A percentile compares a stretch with the other conserved stretches of the same genome.
Conservation (phyloP, 2,113 vertebrate genomes). For the Planiliza haematocheilus region DNA sequence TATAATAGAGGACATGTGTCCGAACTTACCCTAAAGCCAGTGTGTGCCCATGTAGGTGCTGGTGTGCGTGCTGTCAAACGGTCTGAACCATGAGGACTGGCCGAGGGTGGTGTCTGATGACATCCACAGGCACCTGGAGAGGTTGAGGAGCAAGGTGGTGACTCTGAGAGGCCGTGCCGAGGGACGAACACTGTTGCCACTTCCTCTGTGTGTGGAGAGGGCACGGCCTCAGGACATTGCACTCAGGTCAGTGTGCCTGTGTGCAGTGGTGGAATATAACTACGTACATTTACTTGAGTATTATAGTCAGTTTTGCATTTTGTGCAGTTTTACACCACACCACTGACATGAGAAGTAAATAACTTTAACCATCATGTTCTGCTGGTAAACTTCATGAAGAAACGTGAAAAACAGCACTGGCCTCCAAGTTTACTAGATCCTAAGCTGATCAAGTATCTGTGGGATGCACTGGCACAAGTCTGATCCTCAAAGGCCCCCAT, state of each 20-base stretch:
- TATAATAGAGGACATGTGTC: background rate
- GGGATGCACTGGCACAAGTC: too few relatives aligned
- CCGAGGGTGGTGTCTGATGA: slow-evolving; percentile 76
- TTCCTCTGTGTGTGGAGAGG: slow-evolving; percentile 65
- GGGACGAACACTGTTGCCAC: slow-evolving; percentile 74
- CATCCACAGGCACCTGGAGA: slow-evolving; percentile 75
- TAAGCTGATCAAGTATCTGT: too few relatives aligned
- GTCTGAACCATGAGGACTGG: slow-evolving; percentile 79
- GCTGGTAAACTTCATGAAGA: too few relatives aligned
- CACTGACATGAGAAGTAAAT: too few relatives aligned
- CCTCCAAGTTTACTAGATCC: too few relatives aligned
- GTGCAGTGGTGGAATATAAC: background rate
- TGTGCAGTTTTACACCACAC: too few relatives aligned
- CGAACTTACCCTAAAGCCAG: background rate
- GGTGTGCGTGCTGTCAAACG: slow-evolving; percentile 75
- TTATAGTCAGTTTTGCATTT: too few relatives aligned
- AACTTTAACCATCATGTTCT: too few relatives aligned
- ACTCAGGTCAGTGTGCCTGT: slow-evolving; percentile 53
- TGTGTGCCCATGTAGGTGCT: slow-evolving; percentile 62
- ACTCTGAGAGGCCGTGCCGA: slow-evolving; percentile 74
- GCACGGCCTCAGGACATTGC: slow-evolving; percentile 41
- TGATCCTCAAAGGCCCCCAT: too few relatives aligned
- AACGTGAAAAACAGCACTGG: too few relatives aligned
- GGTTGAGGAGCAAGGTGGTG: slow-evolving; percentile 73
- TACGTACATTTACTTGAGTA: background rate